Evolutionary conservation across 1,140 invertebrate genomes (phyloP).

Genomic region (Druon quercuslanigerum): DNA sequence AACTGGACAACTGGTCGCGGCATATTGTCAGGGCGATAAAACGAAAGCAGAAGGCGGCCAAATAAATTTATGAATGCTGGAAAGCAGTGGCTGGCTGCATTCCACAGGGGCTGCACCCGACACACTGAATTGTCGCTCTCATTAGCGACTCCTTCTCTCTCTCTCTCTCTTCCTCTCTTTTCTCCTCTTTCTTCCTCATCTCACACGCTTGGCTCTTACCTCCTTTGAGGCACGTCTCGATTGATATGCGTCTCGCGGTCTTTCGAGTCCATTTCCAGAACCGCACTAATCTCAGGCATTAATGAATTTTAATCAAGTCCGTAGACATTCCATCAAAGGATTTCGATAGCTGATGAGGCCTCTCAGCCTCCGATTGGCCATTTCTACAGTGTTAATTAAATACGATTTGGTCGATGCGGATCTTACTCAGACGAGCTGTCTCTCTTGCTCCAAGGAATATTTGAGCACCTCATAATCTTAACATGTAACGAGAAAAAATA

Average conservation of each 20-base stretch:
- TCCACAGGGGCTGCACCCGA: conserved; percentile 62
- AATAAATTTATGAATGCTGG: conserved; percentile 66
- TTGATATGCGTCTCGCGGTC: conserved; percentile 62
- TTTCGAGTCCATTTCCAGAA: conserved; percentile 63
- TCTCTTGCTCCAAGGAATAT: not conserved
- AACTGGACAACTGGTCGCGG: conserved; percentile 52
- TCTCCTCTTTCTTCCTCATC: conserved; percentile 38
- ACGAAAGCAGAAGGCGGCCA: conserved; percentile 59
- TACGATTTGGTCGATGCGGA: conserved; percentile 5
- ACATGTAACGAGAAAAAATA: conserved; percentile 4
- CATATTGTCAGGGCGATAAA: conserved; percentile 59
- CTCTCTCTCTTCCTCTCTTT: conserved; percentile 48
- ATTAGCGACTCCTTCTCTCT: conserved; percentile 65
- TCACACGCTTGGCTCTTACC: conserved; percentile 23
- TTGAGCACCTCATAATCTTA: conserved; percentile 19
- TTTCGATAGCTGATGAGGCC: conserved; percentile 39
- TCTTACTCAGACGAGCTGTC: conserved; percentile 13
- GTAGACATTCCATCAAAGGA: conserved; percentile 46
- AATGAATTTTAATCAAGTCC: conserved; percentile 63
- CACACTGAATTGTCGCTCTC: conserved; percentile 66
- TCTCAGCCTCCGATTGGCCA: conserved; percentile 11
- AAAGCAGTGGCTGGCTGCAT: conserved; percentile 61
- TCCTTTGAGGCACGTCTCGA: conserved; percentile 49
- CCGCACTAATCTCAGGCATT: conserved; percentile 56
- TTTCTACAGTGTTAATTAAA: conserved; percentile 13